A percentile compares a stretch with the other conserved stretches of the same genome.
Conservation (phyloP, 2,797 vertebrate species). For the Microctenopoma lineatum region DNA sequence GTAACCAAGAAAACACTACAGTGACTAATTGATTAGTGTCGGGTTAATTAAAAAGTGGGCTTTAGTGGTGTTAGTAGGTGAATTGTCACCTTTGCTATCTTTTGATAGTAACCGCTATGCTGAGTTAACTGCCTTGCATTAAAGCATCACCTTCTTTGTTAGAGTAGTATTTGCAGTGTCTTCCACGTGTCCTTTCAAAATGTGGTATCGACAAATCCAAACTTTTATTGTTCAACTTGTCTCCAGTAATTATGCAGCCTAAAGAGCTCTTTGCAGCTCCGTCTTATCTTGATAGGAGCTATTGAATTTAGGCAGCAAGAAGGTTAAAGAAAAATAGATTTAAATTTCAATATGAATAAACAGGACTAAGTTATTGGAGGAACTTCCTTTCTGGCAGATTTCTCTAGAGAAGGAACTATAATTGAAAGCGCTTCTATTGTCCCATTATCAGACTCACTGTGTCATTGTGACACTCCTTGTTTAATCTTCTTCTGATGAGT, state of each 20-base stretch:
- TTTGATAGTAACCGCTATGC: neutral
- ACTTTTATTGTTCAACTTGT: slow-evolving; percentile 28
- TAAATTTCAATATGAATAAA: slow-evolving; percentile 70
- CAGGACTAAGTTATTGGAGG: slow-evolving; percentile 61
- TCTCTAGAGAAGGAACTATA: slow-evolving; percentile 61
- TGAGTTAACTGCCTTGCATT: neutral
- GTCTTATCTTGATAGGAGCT: slow-evolving; percentile 44
- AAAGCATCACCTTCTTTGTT: neutral
- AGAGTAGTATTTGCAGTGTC: neutral
- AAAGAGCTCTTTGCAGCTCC: slow-evolving; percentile 19
- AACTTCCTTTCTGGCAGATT: slow-evolving; percentile 51
- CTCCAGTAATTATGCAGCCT: slow-evolving; percentile 34
- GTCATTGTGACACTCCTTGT: slow-evolving; percentile 64
- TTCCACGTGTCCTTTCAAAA: slow-evolving; percentile 1
- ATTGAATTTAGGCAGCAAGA: slow-evolving; percentile 51
- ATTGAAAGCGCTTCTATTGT: slow-evolving; percentile 70
- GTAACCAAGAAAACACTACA: no score
- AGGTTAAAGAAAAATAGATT: slow-evolving; percentile 55
- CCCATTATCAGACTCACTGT: slow-evolving; percentile 61
- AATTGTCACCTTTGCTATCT: no score
- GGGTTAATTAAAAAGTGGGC: no score
- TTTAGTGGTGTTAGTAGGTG: neutral
- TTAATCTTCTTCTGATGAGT: slow-evolving; percentile 55
- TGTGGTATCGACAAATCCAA: slow-evolving; percentile 22
- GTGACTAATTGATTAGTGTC: no score